Evolutionary conservation across 2,113 vertebrate genomes (phyloP), one percentile per base, ranked within the genome.

Genomic region (Plotosus lineatus): DNA sequence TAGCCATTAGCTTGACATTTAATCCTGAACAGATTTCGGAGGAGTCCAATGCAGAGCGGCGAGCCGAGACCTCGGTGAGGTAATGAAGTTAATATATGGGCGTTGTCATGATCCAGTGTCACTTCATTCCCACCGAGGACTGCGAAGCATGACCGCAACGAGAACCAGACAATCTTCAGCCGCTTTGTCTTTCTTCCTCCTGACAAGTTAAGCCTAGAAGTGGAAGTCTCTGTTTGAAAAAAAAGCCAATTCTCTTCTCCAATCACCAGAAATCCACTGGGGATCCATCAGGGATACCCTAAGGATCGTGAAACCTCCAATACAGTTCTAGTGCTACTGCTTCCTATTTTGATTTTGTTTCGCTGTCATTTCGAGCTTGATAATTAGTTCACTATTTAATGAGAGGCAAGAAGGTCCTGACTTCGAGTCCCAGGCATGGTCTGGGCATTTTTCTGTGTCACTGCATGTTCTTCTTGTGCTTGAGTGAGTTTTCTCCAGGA

Each of bases 1-100:
- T 26, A 73, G 58, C 84, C 83, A 85, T 87, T 85, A 89, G 82
- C 74, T 65, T 83, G 82, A 83, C 82, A 85, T 89, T 85, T 87
- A 85, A 86, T 85, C 82, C 82, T 75, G 72, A 50, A 82, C 81
- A 82, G 80, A 85, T 74, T 80, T 80, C 65, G 75, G 61, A 71
- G 80, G 80, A 85, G 80, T 77, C 76, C 74, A 60, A 83, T 65
- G 77, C 81, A 75, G 80, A 83, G 77, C 79, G 56, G 2, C 74
- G 78, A 79, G 75, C 77, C 26, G 73, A 58, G 40, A 46, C 56
- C 51, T 44, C 36, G 75, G 78, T 26, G 48, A 82, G 71, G 58
- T 79, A 88, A 84, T 61, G 61, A 78, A 85, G 33, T 75, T 78
- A 82, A 73, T 85, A 72, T 84, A 79, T 80, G 61, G 72, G 82